Percentiles rank a stretch among this genome's conserved stretches.
Conservation (phyloP, 2,888 invertebrate genomes). For the Cephonodes hylas region DNA sequence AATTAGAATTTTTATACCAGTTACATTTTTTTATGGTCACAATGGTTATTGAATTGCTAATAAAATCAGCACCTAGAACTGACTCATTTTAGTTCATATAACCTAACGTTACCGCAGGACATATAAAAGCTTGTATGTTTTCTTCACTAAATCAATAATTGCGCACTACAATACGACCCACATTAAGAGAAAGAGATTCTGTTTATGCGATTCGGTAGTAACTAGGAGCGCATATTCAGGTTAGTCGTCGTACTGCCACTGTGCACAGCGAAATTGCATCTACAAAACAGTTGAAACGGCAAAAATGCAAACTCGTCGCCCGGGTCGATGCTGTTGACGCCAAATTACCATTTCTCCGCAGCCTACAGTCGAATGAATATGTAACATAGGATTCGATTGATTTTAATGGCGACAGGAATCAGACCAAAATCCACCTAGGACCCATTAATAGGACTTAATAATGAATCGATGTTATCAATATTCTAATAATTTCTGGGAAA, state of each 20-base stretch:
- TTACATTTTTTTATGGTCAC: too few species aligned
- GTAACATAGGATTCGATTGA: constrained; percentile 63
- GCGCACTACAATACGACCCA: not conserved
- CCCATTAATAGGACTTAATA: constrained; percentile 7
- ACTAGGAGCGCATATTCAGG: constrained; percentile 47
- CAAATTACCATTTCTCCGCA: constrained; percentile 71
- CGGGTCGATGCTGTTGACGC: constrained; percentile 64
- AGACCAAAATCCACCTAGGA: constrained; percentile 28
- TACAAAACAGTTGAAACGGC: constrained; percentile 56
- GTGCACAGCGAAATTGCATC: constrained; percentile 45
- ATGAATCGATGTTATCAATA: not conserved
- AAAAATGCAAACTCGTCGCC: constrained; percentile 68
- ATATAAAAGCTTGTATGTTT: not conserved
- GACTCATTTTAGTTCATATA: too few species aligned
- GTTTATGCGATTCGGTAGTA: constrained; percentile 50
- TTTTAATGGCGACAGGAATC: constrained; percentile 52
- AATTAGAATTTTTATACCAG: too few species aligned
- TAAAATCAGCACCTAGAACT: too few species aligned
- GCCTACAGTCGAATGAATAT: constrained; percentile 73
- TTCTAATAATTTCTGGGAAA: not conserved
- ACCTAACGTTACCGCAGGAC: too few species aligned
- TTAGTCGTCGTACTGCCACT: constrained; percentile 35
- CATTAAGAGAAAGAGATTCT: constrained; percentile 32
- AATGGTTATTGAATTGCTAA: too few species aligned
- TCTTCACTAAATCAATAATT: not conserved